Base-by-base conservation (phyloP, 1,140 invertebrate genomes). In the Eueides isabella region DNA sequence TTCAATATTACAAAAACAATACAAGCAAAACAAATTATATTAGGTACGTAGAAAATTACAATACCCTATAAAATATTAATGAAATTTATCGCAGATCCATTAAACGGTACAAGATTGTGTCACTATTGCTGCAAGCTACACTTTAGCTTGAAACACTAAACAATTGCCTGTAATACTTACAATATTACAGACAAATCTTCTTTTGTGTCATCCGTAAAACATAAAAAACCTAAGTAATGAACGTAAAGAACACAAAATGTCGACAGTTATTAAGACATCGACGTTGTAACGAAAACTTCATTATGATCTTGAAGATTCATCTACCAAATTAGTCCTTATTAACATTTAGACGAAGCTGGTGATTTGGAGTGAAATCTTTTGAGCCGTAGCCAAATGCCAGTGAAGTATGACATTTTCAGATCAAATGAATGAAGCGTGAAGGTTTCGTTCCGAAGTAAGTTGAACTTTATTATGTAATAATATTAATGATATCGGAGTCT, bases 381-480 rank as follows among this genome's bases (percentile, higher is more conserved):
- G 29, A 38, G 63, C 55, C 68, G 61, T 70, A 62, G n/a, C 68
- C 30, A 63, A 65, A 63, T 70, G 33, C 1, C 68, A 70, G 16
- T 63, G 55, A 41, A 70, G 68, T 70, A 70, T 70, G 29, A 70
- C 61, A 61, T 41, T 70, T 48, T 28, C 28, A 70, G 68, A 70
- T 61, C 48, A 48, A 70, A 61, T 19, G 26, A 38, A 41, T 70
- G 16, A 70, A 63, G 29, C 68, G 33, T 70, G 68, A 70, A 70
- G 68, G 68, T 33, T 70, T 61, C 11, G 19, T 33, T 62, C 35
- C 41, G 61, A 62, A 55, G 71, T 67, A 73, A 73, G 35, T 35
- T 29, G 41, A 67, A 41, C 71, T 67, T 61, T 31, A 67, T 73
- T 44, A 29, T 28, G 64, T 41, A 35, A 67, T 26, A 19, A 26